Evolutionary conservation across 2,797 vertebrate genomes (phyloP).

Genomic region (Falco concolor): DNA sequence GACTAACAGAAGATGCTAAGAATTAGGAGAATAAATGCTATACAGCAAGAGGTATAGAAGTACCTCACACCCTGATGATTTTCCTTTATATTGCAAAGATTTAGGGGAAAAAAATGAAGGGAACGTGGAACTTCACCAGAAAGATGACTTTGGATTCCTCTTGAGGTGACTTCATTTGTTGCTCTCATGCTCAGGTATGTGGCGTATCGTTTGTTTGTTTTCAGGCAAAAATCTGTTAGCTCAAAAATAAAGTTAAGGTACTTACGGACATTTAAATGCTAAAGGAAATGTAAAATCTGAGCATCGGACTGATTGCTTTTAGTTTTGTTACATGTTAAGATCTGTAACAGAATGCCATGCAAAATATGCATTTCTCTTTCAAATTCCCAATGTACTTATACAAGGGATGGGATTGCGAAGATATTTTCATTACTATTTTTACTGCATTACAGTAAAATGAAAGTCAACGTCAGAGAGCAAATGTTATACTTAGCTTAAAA

Average conservation of each 20-base stretch:
- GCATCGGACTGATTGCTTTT: not conserved
- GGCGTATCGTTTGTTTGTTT: not conserved
- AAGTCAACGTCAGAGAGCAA: not conserved
- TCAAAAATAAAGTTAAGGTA: not conserved
- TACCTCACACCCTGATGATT: not conserved
- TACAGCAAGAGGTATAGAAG: not conserved
- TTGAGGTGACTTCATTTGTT: not conserved
- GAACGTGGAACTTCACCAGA: not conserved
- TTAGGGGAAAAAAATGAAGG: not conserved
- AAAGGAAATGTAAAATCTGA: not conserved
- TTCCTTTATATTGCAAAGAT: not conserved
- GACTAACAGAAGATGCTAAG: not conserved
- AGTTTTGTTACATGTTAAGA: not conserved
- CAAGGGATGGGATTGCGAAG: not conserved
- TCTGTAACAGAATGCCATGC: not conserved
- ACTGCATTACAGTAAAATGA: not conserved
- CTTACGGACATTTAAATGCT: not conserved
- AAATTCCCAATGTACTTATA: not conserved
- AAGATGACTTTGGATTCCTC: not conserved
- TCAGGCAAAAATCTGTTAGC: not conserved
- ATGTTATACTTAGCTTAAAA: not conserved
- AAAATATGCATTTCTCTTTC: not conserved
- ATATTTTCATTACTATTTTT: not conserved
- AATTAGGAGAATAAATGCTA: not conserved
- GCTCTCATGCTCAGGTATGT: not conserved